A percentile compares a stretch with the other conserved stretches of the same genome.
phyloP scores from a whole-genome alignment of 2,113 vertebrate species.

The Nannobrachium achirus region DNA sequence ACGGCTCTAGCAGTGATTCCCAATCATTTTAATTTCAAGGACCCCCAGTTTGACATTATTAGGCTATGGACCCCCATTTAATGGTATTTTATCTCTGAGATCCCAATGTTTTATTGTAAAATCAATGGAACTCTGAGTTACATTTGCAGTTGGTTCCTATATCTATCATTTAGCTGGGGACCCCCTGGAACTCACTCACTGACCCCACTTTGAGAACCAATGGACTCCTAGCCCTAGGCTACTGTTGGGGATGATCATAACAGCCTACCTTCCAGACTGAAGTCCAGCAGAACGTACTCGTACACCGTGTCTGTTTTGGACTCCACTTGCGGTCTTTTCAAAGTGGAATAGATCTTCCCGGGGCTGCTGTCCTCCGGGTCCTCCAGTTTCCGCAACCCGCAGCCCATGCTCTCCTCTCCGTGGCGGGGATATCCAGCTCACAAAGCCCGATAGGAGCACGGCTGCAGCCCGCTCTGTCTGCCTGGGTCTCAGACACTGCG shows the following conservation, averaged over 20 bases:
- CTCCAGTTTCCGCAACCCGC: conserved; percentile 94
- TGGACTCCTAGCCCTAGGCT: too few relatives aligned
- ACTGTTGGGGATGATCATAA: background rate
- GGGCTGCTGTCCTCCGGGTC: conserved; percentile 96
- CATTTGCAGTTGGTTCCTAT: too few relatives aligned
- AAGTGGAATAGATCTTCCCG: conserved; percentile 97
- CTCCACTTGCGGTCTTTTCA: conserved; percentile 97
- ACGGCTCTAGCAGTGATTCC: too few relatives aligned
- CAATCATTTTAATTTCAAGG: too few relatives aligned
- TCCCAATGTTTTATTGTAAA: too few relatives aligned
- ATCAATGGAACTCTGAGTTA: too few relatives aligned
- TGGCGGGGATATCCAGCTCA: conserved; percentile 40
- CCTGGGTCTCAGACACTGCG: background rate
- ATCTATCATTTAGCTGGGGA: too few relatives aligned
- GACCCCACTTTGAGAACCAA: too few relatives aligned
- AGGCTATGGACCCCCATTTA: too few relatives aligned
- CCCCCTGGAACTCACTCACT: too few relatives aligned
- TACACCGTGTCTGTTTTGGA: conserved; percentile 89
- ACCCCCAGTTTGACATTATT: too few relatives aligned
- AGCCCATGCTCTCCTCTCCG: conserved; percentile 88
- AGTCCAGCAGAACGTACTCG: conserved; percentile 95
- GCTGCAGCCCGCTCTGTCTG: conserved; percentile 38
- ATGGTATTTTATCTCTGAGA: too few relatives aligned
- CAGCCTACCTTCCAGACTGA: conserved; percentile 90
- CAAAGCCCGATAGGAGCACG: conserved; percentile 34